These are phyloP conservation scores for Psephotus haematonotus DNA, from an alignment of 2,113 vertebrate species.

Conservation along the genomic window DNA sequence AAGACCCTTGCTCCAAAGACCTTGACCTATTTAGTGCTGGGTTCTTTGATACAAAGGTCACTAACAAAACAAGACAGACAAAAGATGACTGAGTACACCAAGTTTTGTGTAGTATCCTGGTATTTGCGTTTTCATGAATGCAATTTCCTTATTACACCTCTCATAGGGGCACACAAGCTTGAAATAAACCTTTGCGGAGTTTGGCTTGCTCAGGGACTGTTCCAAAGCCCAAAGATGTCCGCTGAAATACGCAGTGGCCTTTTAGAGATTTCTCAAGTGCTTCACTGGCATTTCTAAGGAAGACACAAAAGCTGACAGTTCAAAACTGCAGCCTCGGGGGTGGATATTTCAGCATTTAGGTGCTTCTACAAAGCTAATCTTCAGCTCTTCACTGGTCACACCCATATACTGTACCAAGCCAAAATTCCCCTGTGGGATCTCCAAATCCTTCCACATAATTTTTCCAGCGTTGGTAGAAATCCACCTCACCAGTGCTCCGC, in stretches of 20 bases:
- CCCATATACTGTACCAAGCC: slow-evolving; percentile 79
- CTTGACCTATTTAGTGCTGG: neutral
- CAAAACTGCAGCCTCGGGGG: neutral
- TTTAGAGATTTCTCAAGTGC: neutral
- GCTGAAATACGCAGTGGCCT: neutral
- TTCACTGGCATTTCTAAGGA: neutral
- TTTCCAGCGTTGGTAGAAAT: slow-evolving; percentile 91
- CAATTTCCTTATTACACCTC: neutral
- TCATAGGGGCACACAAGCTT: neutral
- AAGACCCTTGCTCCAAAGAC: neutral
- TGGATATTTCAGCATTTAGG: neutral
- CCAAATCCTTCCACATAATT: slow-evolving; percentile 89
- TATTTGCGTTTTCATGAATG: neutral
- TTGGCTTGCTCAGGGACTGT: neutral
- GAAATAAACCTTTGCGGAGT: neutral
- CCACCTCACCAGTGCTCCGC: slow-evolving; percentile 79
- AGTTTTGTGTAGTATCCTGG: neutral
- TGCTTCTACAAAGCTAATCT: neutral
- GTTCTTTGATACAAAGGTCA: neutral
- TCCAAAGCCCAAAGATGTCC: neutral
- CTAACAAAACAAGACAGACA: neutral
- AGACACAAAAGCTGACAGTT: neutral
- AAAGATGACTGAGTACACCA: neutral
- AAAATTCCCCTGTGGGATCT: slow-evolving; percentile 86
- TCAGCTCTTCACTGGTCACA: neutral